These are phyloP conservation scores for Lophura nycthemera DNA, from an alignment of 2,113 vertebrate species.

Conservation along the genomic window DNA sequence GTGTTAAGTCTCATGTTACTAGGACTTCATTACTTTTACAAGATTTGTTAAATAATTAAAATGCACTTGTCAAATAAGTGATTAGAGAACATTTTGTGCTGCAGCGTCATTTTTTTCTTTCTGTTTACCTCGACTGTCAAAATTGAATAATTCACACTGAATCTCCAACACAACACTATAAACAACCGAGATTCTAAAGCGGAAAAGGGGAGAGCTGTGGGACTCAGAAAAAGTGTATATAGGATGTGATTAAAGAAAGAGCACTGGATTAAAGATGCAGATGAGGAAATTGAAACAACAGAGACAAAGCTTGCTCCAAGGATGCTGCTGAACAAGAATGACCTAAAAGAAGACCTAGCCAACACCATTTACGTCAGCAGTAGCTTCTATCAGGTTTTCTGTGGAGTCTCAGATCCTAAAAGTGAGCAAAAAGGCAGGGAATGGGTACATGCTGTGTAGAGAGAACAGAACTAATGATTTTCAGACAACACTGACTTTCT, in stretches of 20 bases:
- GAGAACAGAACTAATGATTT: background rate
- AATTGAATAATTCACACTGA: background rate
- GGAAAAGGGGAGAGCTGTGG: background rate
- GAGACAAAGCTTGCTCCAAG: background rate
- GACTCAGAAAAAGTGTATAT: background rate
- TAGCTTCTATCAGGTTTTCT: background rate
- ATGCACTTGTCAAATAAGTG: slow-evolving; percentile 14
- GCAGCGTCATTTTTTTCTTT: background rate
- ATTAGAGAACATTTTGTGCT: slow-evolving; percentile 46
- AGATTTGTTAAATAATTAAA: slow-evolving; percentile 54
- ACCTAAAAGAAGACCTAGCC: background rate
- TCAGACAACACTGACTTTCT: background rate
- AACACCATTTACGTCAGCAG: background rate
- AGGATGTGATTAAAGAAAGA: background rate
- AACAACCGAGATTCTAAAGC: background rate
- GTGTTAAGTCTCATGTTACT: slow-evolving; percentile 29
- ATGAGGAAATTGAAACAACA: background rate
- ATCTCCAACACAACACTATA: background rate
- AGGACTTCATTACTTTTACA: slow-evolving; percentile 43
- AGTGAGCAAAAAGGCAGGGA: background rate
- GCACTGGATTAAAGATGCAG: background rate
- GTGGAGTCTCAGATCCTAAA: background rate
- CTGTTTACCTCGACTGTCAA: background rate
- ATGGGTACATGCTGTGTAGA: background rate
- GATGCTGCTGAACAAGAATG: background rate